Conservation (phyloP, 2,888 invertebrate species). For the Rugalucina vietnamica region DNA sequence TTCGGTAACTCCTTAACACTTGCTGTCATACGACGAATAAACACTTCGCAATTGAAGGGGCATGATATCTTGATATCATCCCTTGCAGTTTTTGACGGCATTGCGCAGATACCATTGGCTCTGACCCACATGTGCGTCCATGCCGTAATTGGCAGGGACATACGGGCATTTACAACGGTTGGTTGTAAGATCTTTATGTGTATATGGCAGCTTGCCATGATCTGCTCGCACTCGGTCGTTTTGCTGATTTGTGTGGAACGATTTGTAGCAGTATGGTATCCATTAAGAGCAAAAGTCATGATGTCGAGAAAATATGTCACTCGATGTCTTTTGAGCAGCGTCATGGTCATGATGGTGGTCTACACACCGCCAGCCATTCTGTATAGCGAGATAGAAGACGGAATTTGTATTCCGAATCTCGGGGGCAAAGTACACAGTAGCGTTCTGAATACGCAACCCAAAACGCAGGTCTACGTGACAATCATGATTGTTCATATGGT, state of each 20-base stretch:
- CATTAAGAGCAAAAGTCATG: constrained; percentile 53
- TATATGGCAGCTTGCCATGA: constrained; percentile 55
- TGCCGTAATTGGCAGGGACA: constrained; percentile 52
- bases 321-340: constrained; percentile 5
- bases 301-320: constrained; percentile 41
- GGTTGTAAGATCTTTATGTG: constrained; percentile 66
- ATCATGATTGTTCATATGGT: constrained; percentile 48
- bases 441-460: too few species aligned
- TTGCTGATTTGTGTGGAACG: constrained; percentile 64
- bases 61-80: constrained; percentile 59
- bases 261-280: constrained; percentile 67
- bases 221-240: constrained; percentile 66
- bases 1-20: constrained; percentile 61
- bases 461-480: constrained; percentile 7
- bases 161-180: constrained; percentile 49
- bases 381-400: constrained; percentile 48
- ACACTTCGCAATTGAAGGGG: constrained; percentile 45
- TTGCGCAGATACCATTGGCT: constrained; percentile 51
- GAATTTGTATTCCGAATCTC: constrained; percentile 30
- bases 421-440: too few species aligned
- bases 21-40: constrained; percentile 51
- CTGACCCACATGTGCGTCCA: constrained; percentile 62
- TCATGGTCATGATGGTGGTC: constrained; percentile 24
- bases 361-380: constrained; percentile 58
- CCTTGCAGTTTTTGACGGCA: constrained; percentile 63